Evolutionary conservation across 1,140 invertebrate species (phyloP).

Genomic region (Sarcophaga bullata): DNA sequence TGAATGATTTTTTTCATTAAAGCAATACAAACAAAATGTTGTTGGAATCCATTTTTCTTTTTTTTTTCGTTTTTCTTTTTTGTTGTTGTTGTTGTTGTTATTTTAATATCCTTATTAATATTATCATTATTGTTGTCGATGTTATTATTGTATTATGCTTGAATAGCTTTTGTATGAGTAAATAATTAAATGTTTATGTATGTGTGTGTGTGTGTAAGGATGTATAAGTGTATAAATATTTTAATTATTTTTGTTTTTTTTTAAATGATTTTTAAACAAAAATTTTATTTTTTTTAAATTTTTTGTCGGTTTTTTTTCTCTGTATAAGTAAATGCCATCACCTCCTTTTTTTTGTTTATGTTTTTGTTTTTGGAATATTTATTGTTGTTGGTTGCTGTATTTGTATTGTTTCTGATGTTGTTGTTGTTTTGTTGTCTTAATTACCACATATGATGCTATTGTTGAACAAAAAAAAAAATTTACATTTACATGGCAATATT

Average conservation of each 20-base stretch:
- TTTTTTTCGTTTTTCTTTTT: too few species aligned
- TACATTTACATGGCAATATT: slow-evolving; percentile 33
- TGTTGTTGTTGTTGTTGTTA: too few species aligned
- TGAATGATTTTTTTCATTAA: too few species aligned
- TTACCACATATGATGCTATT: too few species aligned
- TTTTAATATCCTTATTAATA: not conserved
- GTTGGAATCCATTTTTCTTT: too few species aligned
- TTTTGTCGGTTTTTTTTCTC: not conserved
- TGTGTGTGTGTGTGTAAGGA: too few species aligned
- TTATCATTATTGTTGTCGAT: not conserved
- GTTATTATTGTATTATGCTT: not conserved
- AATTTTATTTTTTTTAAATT: not conserved
- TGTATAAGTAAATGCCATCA: slow-evolving; percentile 41
- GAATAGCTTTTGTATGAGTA: not conserved
- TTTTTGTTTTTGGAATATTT: slow-evolving; percentile 27
- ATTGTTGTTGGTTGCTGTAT: slow-evolving; percentile 33
- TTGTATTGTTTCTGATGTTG: slow-evolving; percentile 2
- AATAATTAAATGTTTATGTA: not conserved
- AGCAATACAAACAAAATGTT: too few species aligned
- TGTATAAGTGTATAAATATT: too few species aligned
- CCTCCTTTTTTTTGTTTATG: not conserved
- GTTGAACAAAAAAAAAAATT: not conserved
- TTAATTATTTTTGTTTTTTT: too few species aligned
- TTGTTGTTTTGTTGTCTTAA: not conserved
- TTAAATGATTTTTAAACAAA: too few species aligned